Evolutionary conservation across 2,113 vertebrate species (phyloP), one percentile per base, ranked within the genome.

Genomic region (Salminus brasiliensis): DNA sequence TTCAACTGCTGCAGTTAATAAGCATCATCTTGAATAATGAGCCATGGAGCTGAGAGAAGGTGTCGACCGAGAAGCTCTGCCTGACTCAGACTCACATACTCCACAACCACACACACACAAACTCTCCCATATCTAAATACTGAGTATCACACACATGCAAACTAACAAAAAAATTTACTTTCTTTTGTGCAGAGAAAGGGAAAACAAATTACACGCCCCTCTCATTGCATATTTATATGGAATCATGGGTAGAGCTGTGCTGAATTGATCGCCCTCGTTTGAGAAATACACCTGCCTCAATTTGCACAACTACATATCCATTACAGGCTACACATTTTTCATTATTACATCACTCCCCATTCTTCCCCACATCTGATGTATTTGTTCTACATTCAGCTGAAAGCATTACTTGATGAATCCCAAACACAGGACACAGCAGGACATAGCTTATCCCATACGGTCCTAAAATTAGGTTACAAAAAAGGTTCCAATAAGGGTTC

Each of bases 1-100:
- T 70, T 43, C 43, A 70, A 49, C 53, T 34, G 66, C 62, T 63
- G 76, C 74, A 67, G 79, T 88, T 81, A 86, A 84, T 85, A 87
- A 85, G 72, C 85, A 87, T 87, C 71, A 87, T 66, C 29, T 71
- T 75, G 71, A 87, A 87, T 86, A 87, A 87, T 81, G 85, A 85
- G 53, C 52, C 62, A 67, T 79, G 41, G 57, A 79, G 63, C 32
- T 62, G 65, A 82, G 29, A 67, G 71, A 85, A 62, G 23, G 13
- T 36, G 32, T 73, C 43, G 71, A 49, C 55, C 52, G 76, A 69
- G 69, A 76, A 41, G 30, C 81, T 84, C 80, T 76, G 73, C 81
- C 86, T 81, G 30, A 52, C 53, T 80, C 30, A 49, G 3, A 70
- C 10, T 36, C 60, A 63, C 49, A 75, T 55, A n/a, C 39, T 62